Evolutionary conservation across 2,888 invertebrate genomes (phyloP), one percentile per base, ranked within the genome.

Genomic region (Palloptera scutellata): DNA sequence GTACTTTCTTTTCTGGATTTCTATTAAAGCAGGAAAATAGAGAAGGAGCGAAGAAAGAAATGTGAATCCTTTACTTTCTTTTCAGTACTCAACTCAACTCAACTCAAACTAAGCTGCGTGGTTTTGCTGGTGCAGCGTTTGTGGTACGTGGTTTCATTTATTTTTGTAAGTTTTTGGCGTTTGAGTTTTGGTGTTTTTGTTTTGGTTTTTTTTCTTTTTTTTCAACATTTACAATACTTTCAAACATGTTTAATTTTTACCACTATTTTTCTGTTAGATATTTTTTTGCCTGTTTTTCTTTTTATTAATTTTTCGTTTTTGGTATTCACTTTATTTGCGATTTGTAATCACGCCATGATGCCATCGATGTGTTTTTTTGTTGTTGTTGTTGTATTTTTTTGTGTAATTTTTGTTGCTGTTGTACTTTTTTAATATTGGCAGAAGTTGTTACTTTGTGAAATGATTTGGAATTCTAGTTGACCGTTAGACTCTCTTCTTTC

Each of bases 81-180:
- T 15, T 15, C 15, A 48, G 12, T 48, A 3, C 15, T 48, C 48
- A 12, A 12, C 48, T n/a, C 8, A 15, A 3, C 15, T 48, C 48
- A 12, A 12, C 48, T n/a, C 8, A 15, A 48, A 12, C 48, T 5
- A 5, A 5, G 4, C 15, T 19, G 12, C 19, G 19, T 54, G 54
- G 12, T 54, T 54, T 42, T 58, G 58, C 58, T 17, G 17, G n/a
- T 57, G 30, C 57, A 12, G 54, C 54, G 5, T 54, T 54, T 54
- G 57, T 40, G 30, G 57, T 40, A 54, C 54, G 54, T 54, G 54
- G 8, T 58, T 17, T 58, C 58, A 58, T 40, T 58, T 58, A 58
- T 58, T 58, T 58, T 57, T 12, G 17, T 17, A n/a, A 53, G 11
- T 53, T 53, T 53, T 53, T n/a, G 15, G 11, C 2, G 15, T 53